Conservation (phyloP, 2,113 vertebrate species). For the Phalacrocorax carbo region DNA sequence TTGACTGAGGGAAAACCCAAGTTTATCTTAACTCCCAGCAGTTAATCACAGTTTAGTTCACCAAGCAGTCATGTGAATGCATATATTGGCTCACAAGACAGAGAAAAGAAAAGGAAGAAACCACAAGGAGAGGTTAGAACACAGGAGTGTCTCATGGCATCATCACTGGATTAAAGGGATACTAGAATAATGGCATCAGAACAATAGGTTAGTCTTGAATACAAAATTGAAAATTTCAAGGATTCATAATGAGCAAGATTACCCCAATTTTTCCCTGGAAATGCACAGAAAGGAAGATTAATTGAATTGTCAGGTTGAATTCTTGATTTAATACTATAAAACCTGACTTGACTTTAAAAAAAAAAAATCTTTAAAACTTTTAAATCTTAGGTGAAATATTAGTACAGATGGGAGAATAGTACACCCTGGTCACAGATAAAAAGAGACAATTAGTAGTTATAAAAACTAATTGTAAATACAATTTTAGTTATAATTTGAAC, state of each 20-base stretch:
- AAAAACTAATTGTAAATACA: neutral
- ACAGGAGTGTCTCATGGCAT: neutral
- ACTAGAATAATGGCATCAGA: neutral
- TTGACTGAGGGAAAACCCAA: neutral
- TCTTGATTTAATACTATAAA: neutral
- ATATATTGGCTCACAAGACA: neutral
- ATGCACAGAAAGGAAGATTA: neutral
- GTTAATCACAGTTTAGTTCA: neutral
- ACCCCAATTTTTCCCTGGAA: neutral
- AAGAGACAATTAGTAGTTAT: neutral
- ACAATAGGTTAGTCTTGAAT: neutral
- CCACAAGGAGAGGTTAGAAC: neutral
- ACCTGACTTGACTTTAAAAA: neutral
- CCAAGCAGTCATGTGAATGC: neutral
- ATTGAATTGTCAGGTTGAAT: neutral
- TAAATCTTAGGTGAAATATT: neutral
- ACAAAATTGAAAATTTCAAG: neutral
- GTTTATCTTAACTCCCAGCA: neutral
- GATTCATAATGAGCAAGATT: neutral
- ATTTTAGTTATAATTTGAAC: neutral
- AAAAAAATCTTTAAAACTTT: neutral
- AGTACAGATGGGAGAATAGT: neutral
- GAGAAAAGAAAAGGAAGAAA: neutral
- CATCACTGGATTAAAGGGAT: neutral
- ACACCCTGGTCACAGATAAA: neutral